phyloP scores from a whole-genome alignment of 2,888 invertebrate species.

The Eupithecia subfuscata region DNA sequence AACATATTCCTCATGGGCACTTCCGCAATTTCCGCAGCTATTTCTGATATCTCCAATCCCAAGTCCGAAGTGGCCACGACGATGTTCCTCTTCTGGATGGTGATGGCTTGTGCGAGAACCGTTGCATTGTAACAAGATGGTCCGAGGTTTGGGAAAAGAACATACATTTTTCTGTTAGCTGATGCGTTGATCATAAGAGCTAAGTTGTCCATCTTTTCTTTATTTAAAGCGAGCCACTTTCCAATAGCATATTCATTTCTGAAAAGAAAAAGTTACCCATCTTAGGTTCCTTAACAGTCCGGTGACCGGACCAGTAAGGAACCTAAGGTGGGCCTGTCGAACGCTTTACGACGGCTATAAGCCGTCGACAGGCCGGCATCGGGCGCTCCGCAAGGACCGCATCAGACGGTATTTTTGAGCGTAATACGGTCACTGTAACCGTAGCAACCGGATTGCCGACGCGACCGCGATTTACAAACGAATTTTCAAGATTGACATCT shows the following conservation, averaged over 20 bases:
- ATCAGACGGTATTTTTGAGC: no score
- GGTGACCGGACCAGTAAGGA: no score
- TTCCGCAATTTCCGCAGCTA: slow-evolving; percentile 72
- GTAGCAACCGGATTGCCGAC: no score
- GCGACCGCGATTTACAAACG: no score
- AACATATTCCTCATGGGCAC: slow-evolving; percentile 78
- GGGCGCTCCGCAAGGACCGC: no score
- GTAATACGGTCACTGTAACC: no score
- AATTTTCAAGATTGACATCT: no score
- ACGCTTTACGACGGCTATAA: no score
- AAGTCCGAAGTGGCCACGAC: slow-evolving; percentile 84
- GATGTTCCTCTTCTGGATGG: slow-evolving; percentile 75
- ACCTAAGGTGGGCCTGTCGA: no score
- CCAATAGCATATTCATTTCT: slow-evolving; percentile 65
- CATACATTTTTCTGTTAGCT: slow-evolving; percentile 71
- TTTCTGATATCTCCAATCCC: slow-evolving; percentile 75
- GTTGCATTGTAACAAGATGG: slow-evolving; percentile 85
- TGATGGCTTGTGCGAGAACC: slow-evolving; percentile 66
- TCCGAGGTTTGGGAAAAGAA: slow-evolving; percentile 83
- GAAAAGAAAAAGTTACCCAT: slow-evolving; percentile 21
- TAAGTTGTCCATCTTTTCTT: slow-evolving; percentile 67
- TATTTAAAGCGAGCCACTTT: slow-evolving; percentile 68
- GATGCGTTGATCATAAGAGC: slow-evolving; percentile 79
- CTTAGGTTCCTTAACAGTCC: not conserved
- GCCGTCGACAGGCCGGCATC: no score